These are phyloP conservation scores for Lithophane leautieri DNA, from an alignment of 2,888 invertebrate species.

Conservation along the genomic window DNA sequence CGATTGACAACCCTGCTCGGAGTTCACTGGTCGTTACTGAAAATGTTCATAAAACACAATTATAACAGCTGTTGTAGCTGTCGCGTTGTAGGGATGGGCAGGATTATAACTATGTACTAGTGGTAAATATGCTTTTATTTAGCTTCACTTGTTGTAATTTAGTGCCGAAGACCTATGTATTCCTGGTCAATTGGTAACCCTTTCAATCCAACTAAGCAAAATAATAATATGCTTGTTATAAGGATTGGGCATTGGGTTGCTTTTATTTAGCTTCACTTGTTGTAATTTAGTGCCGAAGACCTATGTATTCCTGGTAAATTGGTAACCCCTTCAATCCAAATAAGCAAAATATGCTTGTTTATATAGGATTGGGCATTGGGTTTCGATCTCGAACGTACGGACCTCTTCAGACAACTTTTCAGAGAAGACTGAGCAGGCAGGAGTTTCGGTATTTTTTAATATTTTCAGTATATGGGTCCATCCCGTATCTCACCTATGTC, in stretches of 20 bases:
- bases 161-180: neutral
- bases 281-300: too few relatives aligned
- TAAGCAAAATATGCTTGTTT: neutral
- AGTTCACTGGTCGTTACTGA: slow-evolving; percentile 14
- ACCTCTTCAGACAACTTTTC: neutral
- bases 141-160: neutral
- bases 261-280: neutral
- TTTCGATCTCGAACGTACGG: neutral
- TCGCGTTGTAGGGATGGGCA: slow-evolving; percentile 13
- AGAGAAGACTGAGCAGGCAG: neutral
- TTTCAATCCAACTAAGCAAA: neutral
- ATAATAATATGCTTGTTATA: neutral
- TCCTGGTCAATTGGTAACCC: neutral
- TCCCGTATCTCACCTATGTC: too few relatives aligned
- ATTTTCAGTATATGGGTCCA: too few relatives aligned
- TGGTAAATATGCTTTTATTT: neutral
- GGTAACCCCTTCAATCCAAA: too few relatives aligned
- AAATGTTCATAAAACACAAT: slow-evolving; percentile 44
- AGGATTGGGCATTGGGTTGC: neutral
- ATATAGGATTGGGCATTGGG: neutral
- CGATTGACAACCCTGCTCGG: slow-evolving; percentile 30
- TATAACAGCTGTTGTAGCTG: slow-evolving; percentile 13
- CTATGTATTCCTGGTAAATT: neutral
- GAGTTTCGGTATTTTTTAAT: too few relatives aligned
- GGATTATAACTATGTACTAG: neutral